Conservation (phyloP, 2,888 invertebrate genomes). For the Tetragnatha montana region DNA sequence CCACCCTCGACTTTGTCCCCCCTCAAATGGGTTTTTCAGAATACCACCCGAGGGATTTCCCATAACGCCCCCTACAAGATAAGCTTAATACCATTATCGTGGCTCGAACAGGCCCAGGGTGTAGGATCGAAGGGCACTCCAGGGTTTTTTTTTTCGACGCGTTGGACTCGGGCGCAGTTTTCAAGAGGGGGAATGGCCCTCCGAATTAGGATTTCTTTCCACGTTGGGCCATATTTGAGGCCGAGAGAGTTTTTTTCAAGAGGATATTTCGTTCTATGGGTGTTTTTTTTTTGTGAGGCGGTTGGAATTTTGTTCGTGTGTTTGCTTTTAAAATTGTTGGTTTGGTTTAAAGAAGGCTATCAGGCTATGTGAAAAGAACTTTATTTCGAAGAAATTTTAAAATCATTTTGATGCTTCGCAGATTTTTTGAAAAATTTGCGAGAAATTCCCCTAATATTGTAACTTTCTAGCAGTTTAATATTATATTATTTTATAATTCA, state of each 20-base stretch:
- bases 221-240: slow-evolving; percentile 12
- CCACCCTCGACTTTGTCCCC: not conserved
- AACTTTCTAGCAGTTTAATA: too few species aligned
- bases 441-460: too few species aligned
- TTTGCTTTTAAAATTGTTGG: too few species aligned
- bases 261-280: too few species aligned
- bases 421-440: too few species aligned
- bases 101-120: slow-evolving; percentile 3
- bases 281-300: too few species aligned
- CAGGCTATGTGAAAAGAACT: too few species aligned
- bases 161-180: slow-evolving; percentile 28
- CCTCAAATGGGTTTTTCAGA: slow-evolving; percentile 18
- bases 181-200: slow-evolving; percentile 16
- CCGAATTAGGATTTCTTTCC: slow-evolving; percentile 13
- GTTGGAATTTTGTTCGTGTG: too few species aligned
- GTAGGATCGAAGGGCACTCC: slow-evolving; percentile 22
- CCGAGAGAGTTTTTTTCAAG: not conserved
- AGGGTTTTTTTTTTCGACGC: slow-evolving; percentile 24
- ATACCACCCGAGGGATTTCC: slow-evolving; percentile 30
- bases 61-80: slow-evolving; percentile 40
- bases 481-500: too few species aligned
- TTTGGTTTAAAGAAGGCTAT: too few species aligned
- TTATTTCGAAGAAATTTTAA: too few species aligned
- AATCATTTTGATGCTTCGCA: too few species aligned
- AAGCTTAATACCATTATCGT: slow-evolving; percentile 54